These are phyloP conservation scores for Nannobrachium achirus DNA, from an alignment of 2,113 vertebrate genomes.

Conservation along the genomic window DNA sequence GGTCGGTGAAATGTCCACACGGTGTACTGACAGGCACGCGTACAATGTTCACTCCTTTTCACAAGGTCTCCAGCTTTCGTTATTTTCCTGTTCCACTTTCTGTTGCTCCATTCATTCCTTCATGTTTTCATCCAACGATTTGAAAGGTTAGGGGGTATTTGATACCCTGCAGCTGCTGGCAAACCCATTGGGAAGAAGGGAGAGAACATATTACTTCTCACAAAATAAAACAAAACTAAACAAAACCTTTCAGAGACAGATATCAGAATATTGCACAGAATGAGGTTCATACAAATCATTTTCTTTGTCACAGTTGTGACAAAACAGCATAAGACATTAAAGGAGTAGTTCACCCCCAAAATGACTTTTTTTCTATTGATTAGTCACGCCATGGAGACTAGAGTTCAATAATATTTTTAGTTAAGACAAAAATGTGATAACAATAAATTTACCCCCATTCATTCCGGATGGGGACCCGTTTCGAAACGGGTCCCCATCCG, in stretches of 20 bases:
- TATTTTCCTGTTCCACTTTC: neutral
- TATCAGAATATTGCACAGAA: neutral
- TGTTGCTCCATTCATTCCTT: constrained; percentile 45
- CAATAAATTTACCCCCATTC: too few species aligned
- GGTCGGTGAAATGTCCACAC: constrained; percentile 40
- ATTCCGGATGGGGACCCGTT: too few species aligned
- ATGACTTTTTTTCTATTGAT: too few species aligned
- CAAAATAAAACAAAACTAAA: neutral
- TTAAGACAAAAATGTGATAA: too few species aligned
- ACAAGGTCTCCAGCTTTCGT: constrained; percentile 25
- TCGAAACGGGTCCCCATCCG: too few species aligned
- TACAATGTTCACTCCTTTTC: constrained; percentile 26
- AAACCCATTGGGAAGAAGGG: constrained; percentile 13
- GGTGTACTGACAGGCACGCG: constrained; percentile 55
- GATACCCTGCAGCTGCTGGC: constrained; percentile 56
- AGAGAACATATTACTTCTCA: constrained; percentile 24
- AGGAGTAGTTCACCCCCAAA: too few species aligned
- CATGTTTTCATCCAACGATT: constrained; percentile 61
- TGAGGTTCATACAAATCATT: too few species aligned
- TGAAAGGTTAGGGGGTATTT: constrained; percentile 59
- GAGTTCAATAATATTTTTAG: too few species aligned
- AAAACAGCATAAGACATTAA: too few species aligned
- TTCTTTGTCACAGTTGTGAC: too few species aligned
- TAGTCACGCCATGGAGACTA: too few species aligned
- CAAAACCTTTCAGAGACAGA: neutral